phyloP scores from a whole-genome alignment of 2,888 invertebrate genomes.

The Drosophila formosana region DNA sequence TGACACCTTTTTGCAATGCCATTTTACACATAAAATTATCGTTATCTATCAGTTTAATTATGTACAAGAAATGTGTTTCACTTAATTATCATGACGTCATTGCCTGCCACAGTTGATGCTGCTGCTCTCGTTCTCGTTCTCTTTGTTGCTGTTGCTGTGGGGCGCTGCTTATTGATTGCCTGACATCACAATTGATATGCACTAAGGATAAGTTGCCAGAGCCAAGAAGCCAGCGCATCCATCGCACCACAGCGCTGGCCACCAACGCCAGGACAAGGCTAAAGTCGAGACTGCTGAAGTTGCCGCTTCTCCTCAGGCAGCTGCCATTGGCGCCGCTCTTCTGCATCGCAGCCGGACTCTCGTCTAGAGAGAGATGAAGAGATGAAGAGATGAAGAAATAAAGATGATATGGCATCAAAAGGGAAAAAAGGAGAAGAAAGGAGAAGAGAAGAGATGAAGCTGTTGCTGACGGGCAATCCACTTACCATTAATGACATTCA shows the following conservation, averaged over 20 bases:
- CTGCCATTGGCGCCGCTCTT: slow-evolving; percentile 84
- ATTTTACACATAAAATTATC: slow-evolving; percentile 42
- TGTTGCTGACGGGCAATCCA: slow-evolving; percentile 20
- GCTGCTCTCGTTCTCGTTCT: slow-evolving; percentile 5
- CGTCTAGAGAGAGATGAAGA: slow-evolving; percentile 63
- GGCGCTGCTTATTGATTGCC: slow-evolving; percentile 36
- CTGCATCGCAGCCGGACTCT: slow-evolving; percentile 84
- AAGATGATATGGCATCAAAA: slow-evolving; percentile 5
- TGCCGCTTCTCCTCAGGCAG: slow-evolving; percentile 26
- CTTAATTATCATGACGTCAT: slow-evolving; percentile 69
- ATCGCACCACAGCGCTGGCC: slow-evolving; percentile 70
- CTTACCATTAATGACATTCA: slow-evolving; percentile 95
- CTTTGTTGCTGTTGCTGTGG: slow-evolving; percentile 7
- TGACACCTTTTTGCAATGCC: slow-evolving; percentile 31
- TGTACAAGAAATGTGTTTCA: slow-evolving; percentile 50
- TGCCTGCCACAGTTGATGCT: slow-evolving; percentile 16
- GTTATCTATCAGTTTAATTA: slow-evolving; percentile 57
- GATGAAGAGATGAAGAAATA: not conserved
- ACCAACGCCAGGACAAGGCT: slow-evolving; percentile 59
- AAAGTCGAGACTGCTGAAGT: slow-evolving; percentile 40
- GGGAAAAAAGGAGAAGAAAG: not conserved
- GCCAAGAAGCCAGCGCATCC: slow-evolving; percentile 47
- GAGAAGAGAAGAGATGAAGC: slow-evolving; percentile 12
- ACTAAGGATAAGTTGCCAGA: slow-evolving; percentile 41
- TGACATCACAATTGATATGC: slow-evolving; percentile 73